Evolutionary conservation across 2,797 vertebrate species (phyloP), one percentile per base, ranked within the genome.

Genomic region (Sebastolobus alascanus): DNA sequence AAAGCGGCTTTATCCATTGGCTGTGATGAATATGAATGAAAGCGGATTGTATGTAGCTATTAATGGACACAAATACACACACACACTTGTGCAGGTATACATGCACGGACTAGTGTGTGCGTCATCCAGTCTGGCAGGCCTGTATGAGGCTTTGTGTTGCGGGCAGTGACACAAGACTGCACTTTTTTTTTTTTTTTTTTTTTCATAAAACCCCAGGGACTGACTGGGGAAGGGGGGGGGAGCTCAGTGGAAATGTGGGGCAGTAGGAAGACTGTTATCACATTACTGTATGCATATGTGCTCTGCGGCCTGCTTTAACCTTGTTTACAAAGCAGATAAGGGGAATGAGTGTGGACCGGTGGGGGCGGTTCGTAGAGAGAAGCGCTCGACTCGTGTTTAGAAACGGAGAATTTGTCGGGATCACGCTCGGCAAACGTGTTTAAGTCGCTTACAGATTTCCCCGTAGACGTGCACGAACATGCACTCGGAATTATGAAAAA

Each of bases 321-420:
- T 7, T 88, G 73, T 88, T 86, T 83, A 68, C 82, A 69, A 1
- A 87, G 63, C 40, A 63, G 84, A 90, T 86, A 84, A 77, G 37
- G 14, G 18, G 52, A 70, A 70, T 7, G 27, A 70, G 71, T 33
- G 31, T 29, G 61, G 56, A 27, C 31, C n/a, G 33, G 12, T 20
- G 56, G 35, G 35, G 10, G 40, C 1, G 33, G 58, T 31, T 29
- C 64, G 54, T 8, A 66, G 40, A 40, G 25, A 55, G 16, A 59
- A 4, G 29, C 18, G 40, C 40, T 31, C 2, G 31, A 29, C 8
- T 22, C 27, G 18, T 16, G 60, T 58, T 25, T 14, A 22, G 18
- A 79, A 46, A 25, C 4, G 38, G 61, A 55, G 52, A 67, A 43
- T 8, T 18, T 50, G 20, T 8, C 46, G 13, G 11, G 8, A 59